Evolutionary conservation across 2,888 invertebrate genomes (phyloP), one percentile per base, ranked within the genome.

Genomic region (Sarcophaga subvicina): DNA sequence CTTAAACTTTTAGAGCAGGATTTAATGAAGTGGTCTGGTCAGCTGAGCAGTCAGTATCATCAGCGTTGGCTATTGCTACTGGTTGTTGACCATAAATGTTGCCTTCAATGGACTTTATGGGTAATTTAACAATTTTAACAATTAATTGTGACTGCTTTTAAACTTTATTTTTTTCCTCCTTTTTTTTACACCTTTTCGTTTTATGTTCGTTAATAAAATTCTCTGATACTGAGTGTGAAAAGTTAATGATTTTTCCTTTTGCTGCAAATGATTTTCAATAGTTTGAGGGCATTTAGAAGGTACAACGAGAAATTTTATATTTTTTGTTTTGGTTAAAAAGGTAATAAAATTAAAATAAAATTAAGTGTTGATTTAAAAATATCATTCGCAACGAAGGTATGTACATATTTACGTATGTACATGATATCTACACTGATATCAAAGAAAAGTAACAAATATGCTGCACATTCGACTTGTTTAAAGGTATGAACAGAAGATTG

Each of bases 11-110:
- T 82, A 66, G 27, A 72, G 54, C 77, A 49, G 66, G 27, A 83
- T 78, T 78, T 78, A 83, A 78, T 83, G 17, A 77, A 83, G 66
- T 78, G 60, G 49, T 62, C 72, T 66, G 54, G 54, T 54, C 54
- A 54, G 54, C 54, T 17, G 54, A 17, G 17, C 14, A 49, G 22
- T 22, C 11, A 3, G 54, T 54, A 54, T 14, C 12, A 17, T 14
- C 12, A 17, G 54, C 17, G 17, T 14, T 25, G 8, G 6, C 17
- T 72, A 37, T 2, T 8, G 25, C 22, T 17, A 20, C 10, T 59
- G 47, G 75, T 59, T 49, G 27, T 8, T 77, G 64, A 66, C 37
- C 67, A 5, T 27, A 62, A 69, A 75, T 71, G 22, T 72, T 54
- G 54, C 54, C 71, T 83, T 72, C 20, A 12, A 49, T 62, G 37